phyloP scores from a whole-genome alignment of 2,888 invertebrate species.

The Drosophila kambysellisi region DNA sequence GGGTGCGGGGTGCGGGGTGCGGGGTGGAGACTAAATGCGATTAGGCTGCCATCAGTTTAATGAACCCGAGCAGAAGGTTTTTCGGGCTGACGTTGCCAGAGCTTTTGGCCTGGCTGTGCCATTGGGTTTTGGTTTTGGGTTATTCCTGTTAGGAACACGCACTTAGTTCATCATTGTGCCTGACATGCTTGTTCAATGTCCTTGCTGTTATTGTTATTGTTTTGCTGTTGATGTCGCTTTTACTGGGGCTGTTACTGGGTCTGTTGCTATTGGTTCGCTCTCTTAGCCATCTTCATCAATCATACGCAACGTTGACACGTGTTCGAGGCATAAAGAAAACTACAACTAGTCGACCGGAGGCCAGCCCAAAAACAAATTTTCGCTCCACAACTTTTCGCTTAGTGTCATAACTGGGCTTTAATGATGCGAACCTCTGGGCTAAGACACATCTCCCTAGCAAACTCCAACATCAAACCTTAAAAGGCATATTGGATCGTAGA shows the following conservation, averaged over 20 bases:
- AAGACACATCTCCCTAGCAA: not conserved
- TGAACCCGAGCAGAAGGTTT: conserved; percentile 64
- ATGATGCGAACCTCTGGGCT: conserved; percentile 54
- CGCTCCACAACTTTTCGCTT: conserved; percentile 58
- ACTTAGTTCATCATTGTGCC: conserved; percentile 63
- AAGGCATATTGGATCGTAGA: not conserved
- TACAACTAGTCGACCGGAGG: conserved; percentile 19
- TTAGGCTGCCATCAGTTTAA: conserved; percentile 64
- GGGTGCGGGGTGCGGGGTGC: no score
- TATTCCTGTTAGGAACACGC: conserved; percentile 28
- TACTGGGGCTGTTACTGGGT: not conserved
- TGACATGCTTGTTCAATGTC: conserved; percentile 58
- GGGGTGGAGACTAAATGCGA: conserved; percentile 34
- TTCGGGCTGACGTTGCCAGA: conserved; percentile 32
- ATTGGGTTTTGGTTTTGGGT: not conserved
- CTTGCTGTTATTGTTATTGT: conserved; percentile 54
- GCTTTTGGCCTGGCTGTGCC: not conserved
- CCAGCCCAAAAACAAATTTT: conserved; percentile 33
- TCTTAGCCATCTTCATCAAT: conserved; percentile 66
- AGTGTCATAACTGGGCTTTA: conserved; percentile 71
- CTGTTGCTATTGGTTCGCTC: conserved; percentile 14
- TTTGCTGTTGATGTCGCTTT: conserved; percentile 21
- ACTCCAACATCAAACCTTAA: not conserved
- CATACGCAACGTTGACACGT: conserved; percentile 78
- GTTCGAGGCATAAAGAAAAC: conserved; percentile 55